A percentile compares a stretch with the other conserved stretches of the same genome.
Conservation (phyloP, 1,140 invertebrate genomes). For the Caenorhabditis elegans region WBcel235 BX284604.4:6890501-6891000, state of each 20-base stretch:
- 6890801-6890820: neutral
- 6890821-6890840: no score
- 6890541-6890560: neutral
- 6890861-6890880: constrained; percentile 19
- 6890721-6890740: neutral
- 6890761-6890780: constrained; percentile 16
- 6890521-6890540: neutral
- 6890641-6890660: neutral
- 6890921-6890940: neutral
- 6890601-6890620: neutral
- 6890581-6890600: neutral
- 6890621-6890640: neutral
- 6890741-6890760: neutral
- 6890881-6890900: neutral
- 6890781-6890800: neutral
- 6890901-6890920: neutral
- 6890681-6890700: neutral
- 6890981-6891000: neutral
- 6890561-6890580: neutral
- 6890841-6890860: no score
- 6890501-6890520: no score
- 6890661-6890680: neutral
- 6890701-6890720: no score
- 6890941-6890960: constrained; percentile 3
- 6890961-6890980: neutral